phyloP scores from a whole-genome alignment of 2,888 invertebrate genomes.

The Drosophila meridiana region DNA sequence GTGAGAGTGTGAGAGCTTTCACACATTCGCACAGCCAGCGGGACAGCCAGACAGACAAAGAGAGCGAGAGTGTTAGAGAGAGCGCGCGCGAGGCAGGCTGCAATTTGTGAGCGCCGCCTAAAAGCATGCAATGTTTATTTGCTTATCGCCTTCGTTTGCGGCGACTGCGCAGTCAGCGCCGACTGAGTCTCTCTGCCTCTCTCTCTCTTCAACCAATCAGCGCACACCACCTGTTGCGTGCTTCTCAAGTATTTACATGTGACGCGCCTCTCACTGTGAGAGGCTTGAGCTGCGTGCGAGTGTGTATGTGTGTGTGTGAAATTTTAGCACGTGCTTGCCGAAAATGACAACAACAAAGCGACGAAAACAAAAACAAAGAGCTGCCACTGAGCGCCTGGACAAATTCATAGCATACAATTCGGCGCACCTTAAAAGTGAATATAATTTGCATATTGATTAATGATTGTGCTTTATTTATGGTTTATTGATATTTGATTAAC shows the following conservation, averaged over 20 bases:
- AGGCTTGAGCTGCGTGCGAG: neutral
- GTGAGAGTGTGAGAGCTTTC: constrained; percentile 61
- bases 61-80: neutral
- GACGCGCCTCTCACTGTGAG: constrained; percentile 4
- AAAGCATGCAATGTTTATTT: constrained; percentile 73
- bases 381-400: neutral
- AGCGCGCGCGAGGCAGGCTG: constrained; percentile 21
- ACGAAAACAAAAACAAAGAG: constrained; percentile 3
- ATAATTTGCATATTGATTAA: neutral
- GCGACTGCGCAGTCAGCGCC: constrained; percentile 58
- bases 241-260: constrained; percentile 40
- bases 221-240: constrained; percentile 59
- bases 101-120: constrained; percentile 51
- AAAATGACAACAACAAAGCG: constrained; percentile 32
- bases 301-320: constrained; percentile 6
- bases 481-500: neutral
- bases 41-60: neutral
- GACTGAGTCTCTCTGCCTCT: constrained; percentile 25
- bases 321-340: constrained; percentile 41
- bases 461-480: neutral
- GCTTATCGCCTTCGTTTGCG: constrained; percentile 33
- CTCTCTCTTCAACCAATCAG: constrained; percentile 5
- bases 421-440: neutral
- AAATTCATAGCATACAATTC: constrained; percentile 15
- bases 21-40: constrained; percentile 42